Evolutionary conservation across 2,113 vertebrate genomes (phyloP).

Genomic region (pig (Sus scrofa)): DNA sequence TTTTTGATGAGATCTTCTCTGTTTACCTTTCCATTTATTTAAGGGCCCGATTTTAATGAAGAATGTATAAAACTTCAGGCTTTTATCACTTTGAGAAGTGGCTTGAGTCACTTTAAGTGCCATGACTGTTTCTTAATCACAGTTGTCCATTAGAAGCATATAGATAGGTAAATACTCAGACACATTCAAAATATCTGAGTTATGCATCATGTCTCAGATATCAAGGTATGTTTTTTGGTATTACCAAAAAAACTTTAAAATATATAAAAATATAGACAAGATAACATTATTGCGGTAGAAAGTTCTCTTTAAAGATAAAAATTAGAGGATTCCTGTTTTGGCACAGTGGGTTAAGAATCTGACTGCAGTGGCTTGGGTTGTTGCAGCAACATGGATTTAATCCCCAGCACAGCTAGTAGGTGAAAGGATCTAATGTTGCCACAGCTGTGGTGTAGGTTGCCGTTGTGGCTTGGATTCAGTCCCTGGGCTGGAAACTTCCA

Average conservation of each 20-base stretch:
- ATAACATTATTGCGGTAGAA: not conserved
- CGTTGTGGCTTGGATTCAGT: no score
- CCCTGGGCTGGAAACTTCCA: no score
- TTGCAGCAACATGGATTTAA: no score
- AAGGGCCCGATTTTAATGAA: not conserved
- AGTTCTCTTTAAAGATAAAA: slow-evolving; percentile 27
- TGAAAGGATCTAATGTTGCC: no score
- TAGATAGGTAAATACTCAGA: not conserved
- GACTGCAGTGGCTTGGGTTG: no score
- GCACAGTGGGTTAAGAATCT: no score
- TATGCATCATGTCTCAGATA: not conserved
- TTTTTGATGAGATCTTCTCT: slow-evolving; percentile 18
- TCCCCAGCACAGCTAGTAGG: no score
- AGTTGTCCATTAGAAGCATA: not conserved
- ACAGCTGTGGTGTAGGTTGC: no score
- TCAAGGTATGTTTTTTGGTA: not conserved
- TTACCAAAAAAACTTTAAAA: not conserved
- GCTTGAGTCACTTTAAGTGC: not conserved
- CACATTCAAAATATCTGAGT: not conserved
- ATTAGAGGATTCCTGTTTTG: not conserved
- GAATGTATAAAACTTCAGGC: not conserved
- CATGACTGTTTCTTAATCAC: not conserved
- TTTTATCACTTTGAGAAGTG: slow-evolving; percentile 22
- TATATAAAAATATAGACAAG: not conserved
- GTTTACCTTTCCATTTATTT: slow-evolving; percentile 36